Conservation (phyloP, 2,797 vertebrate genomes). For the Notolepis coatsorum region DNA sequence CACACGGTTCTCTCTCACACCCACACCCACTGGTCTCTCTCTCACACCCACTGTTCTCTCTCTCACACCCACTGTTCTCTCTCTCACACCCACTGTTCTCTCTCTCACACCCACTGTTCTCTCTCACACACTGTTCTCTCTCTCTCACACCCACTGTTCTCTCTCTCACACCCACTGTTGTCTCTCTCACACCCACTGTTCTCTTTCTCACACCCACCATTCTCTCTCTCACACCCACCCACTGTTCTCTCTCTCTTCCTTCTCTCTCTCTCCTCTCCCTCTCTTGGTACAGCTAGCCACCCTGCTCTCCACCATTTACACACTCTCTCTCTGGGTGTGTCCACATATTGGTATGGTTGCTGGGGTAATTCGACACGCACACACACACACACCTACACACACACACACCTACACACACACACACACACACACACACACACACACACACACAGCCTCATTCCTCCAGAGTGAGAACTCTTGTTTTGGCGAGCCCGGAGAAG, state of each 20-base stretch:
- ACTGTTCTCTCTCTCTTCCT: neutral
- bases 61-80: too few relatives aligned
- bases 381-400: constrained; percentile 31
- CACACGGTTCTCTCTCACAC: neutral
- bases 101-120: too few relatives aligned
- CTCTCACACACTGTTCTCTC: neutral
- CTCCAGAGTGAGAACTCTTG: constrained; percentile 80
- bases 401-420: constrained; percentile 14
- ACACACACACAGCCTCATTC: constrained; percentile 60
- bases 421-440: constrained; percentile 9
- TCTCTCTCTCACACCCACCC: neutral
- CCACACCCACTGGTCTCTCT: too few relatives aligned
- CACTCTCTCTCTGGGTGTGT: constrained; percentile 52
- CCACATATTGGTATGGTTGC: constrained; percentile 41
- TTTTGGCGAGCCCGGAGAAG: constrained; percentile 83
- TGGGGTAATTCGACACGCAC: constrained; percentile 43
- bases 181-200: too few relatives aligned
- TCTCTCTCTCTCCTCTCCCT: constrained; percentile 1
- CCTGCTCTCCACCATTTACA: constrained; percentile 33
- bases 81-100: neutral
- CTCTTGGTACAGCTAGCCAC: constrained; percentile 22
- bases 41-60: neutral
- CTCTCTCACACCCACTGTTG: neutral
- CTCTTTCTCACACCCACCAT: neutral
- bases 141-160: too few relatives aligned